These are phyloP conservation scores for Hapalemur alaotrensis DNA, from an alignment of 2,797 vertebrate genomes.

Conservation along the genomic window DNA sequence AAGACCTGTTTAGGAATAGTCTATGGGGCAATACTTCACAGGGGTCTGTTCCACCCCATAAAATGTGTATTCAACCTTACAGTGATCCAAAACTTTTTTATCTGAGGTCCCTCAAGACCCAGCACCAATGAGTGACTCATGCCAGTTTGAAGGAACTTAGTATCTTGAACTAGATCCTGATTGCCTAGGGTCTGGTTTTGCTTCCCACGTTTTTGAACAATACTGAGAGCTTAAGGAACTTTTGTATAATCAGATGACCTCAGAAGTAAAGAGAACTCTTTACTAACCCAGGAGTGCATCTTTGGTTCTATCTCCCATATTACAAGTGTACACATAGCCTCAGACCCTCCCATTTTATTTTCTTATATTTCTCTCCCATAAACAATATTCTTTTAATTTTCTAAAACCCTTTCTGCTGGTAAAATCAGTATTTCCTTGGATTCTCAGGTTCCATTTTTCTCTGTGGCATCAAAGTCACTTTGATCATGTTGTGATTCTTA, in stretches of 20 bases:
- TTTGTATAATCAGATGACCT: background rate
- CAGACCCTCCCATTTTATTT: background rate
- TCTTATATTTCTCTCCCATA: background rate
- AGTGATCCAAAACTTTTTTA: background rate
- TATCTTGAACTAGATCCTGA: background rate
- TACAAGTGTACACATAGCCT: background rate
- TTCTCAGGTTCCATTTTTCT: background rate
- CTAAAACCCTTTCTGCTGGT: background rate
- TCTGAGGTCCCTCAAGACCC: background rate
- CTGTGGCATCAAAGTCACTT: background rate
- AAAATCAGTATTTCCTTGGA: background rate
- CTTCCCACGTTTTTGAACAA: background rate
- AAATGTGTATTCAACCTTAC: constrained; percentile 33
- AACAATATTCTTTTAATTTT: background rate
- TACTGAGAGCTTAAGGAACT: background rate
- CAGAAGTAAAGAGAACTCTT: background rate
- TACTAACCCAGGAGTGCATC: background rate
- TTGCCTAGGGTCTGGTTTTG: background rate
- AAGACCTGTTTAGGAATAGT: background rate
- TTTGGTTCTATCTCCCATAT: background rate
- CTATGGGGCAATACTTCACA: background rate
- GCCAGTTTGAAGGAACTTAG: background rate
- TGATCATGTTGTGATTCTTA: background rate
- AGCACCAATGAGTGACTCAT: background rate
- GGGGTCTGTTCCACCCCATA: background rate